Evolutionary conservation across 2,113 vertebrate species (phyloP).

Genomic region (Platycercus adscitus): DNA sequence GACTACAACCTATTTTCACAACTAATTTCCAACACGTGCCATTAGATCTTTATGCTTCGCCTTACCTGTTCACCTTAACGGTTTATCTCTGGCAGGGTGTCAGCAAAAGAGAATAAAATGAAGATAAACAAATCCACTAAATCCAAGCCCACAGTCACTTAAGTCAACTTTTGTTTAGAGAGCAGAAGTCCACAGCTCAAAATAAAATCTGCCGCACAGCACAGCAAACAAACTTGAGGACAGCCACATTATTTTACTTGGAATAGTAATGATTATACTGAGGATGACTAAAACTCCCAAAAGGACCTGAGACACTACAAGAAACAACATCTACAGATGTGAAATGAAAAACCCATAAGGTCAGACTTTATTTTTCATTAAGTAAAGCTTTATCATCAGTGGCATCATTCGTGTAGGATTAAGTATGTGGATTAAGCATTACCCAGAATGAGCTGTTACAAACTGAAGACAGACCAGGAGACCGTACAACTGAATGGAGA

Average conservation of each 20-base stretch:
- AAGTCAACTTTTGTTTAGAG: background rate
- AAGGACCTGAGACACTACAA: background rate
- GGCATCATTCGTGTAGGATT: background rate
- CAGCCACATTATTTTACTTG: background rate
- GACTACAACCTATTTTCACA: background rate
- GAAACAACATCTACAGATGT: background rate
- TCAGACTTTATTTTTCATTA: background rate
- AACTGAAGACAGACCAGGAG: background rate
- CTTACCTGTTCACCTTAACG: background rate
- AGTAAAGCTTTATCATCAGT: background rate
- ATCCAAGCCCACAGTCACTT: background rate
- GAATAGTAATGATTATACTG: background rate
- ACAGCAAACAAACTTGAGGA: background rate
- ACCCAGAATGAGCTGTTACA: background rate
- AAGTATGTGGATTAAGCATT: background rate
- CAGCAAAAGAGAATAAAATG: background rate
- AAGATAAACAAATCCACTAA: background rate
- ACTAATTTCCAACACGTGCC: background rate
- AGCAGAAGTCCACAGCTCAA: background rate
- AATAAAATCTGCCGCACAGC: fast-evolving
- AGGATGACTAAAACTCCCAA: background rate
- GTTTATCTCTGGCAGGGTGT: background rate
- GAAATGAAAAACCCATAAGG: background rate
- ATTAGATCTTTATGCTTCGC: background rate
- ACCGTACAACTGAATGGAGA: background rate